phyloP scores from a whole-genome alignment of 2,113 vertebrate species.

The Chaetops frenatus region DNA sequence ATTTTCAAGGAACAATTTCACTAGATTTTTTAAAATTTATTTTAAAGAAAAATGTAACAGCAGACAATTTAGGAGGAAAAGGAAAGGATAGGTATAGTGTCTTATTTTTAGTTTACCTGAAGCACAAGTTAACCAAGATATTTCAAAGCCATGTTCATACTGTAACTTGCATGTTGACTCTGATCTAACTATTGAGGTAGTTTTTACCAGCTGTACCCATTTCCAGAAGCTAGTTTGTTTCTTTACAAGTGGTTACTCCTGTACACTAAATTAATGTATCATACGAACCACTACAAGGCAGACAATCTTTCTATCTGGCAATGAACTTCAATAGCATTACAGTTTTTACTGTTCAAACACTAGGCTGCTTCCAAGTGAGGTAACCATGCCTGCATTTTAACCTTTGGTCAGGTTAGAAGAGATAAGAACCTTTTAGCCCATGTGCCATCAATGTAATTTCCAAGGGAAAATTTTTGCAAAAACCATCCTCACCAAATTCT shows the following conservation, averaged over 20 bases:
- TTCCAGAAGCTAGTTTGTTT: background rate
- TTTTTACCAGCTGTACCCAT: background rate
- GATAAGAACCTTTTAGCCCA: background rate
- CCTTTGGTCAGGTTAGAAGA: background rate
- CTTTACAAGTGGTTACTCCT: background rate
- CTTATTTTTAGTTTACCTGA: background rate
- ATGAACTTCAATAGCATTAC: background rate
- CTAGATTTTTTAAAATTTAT: background rate
- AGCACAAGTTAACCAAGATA: background rate
- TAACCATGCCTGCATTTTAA: background rate
- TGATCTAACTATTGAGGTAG: fast-evolving
- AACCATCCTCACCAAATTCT: background rate
- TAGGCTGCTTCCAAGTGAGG: background rate
- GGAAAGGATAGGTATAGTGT: background rate
- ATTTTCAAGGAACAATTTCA: background rate
- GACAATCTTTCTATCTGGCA: background rate
- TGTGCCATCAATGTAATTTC: background rate
- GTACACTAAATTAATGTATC: background rate
- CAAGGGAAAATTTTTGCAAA: background rate
- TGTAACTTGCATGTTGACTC: background rate
- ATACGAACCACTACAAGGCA: fast-evolving
- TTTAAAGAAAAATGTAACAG: background rate
- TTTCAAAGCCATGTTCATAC: background rate
- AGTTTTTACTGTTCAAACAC: background rate
- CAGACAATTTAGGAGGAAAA: background rate